Evolutionary conservation across 2,888 invertebrate genomes (phyloP).

Genomic region (Sphinx pinastri): DNA sequence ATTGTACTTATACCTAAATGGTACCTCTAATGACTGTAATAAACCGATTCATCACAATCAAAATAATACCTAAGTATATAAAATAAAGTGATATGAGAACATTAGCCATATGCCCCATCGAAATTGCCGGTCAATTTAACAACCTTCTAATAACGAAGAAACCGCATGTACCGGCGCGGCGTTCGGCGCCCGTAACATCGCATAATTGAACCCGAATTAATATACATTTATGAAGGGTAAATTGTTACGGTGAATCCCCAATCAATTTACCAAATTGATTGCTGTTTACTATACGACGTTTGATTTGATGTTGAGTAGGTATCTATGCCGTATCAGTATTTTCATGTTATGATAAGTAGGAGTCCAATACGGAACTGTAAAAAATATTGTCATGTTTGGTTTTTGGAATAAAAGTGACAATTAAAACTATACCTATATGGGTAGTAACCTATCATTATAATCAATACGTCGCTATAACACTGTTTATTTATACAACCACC

Average conservation of each 20-base stretch:
- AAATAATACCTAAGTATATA: conserved; percentile 1
- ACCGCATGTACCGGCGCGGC: conserved; percentile 41
- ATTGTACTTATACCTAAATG: too few species aligned
- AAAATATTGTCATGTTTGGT: not conserved
- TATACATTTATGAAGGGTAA: conserved; percentile 76
- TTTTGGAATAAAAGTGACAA: too few species aligned
- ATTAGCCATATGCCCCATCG: conserved; percentile 54
- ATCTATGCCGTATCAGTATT: not conserved
- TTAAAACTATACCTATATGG: too few species aligned
- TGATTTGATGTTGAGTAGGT: conserved; percentile 8
- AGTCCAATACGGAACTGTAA: conserved; percentile 3
- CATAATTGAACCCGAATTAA: conserved; percentile 67
- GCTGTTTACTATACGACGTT: conserved; percentile 43
- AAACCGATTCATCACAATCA: conserved; percentile 6
- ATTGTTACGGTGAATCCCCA: conserved; percentile 75
- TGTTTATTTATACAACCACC: too few species aligned
- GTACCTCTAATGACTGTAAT: not conserved
- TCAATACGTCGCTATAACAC: too few species aligned
- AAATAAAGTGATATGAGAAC: conserved; percentile 37
- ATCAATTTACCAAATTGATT: conserved; percentile 78
- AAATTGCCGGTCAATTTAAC: conserved; percentile 53
- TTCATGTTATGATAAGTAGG: too few species aligned
- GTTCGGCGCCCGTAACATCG: conserved; percentile 50
- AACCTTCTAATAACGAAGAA: conserved; percentile 46
- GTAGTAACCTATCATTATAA: too few species aligned